These are phyloP conservation scores for Perodicticus potto DNA, from an alignment of 2,797 vertebrate species.

Conservation along the genomic window DNA sequence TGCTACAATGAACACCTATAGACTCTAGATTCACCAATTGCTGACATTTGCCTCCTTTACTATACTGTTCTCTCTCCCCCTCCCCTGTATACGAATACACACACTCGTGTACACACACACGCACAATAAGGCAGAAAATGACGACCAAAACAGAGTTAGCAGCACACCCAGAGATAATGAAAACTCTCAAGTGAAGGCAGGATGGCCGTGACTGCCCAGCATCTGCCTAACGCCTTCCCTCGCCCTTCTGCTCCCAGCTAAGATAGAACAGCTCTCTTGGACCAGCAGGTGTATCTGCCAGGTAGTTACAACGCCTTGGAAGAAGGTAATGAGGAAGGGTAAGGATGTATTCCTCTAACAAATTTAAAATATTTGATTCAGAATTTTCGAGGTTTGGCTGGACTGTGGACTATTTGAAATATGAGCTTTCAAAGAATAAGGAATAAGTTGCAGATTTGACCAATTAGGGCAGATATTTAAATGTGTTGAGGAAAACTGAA, in stretches of 20 bases:
- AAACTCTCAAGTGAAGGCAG: neutral
- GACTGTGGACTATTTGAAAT: neutral
- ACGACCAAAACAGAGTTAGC: neutral
- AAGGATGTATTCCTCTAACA: neutral
- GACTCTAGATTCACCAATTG: neutral
- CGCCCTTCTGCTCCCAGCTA: neutral
- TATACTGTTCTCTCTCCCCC: neutral
- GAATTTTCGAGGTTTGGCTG: neutral
- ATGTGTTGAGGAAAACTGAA: neutral
- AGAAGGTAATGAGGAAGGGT: neutral
- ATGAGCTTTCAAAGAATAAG: neutral
- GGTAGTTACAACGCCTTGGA: neutral
- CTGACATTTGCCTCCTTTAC: neutral
- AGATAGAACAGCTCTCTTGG: neutral
- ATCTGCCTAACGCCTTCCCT: neutral
- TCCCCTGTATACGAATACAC: neutral
- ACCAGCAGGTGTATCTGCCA: neutral
- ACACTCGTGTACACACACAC: neutral
- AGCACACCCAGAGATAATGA: neutral
- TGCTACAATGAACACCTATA: neutral
- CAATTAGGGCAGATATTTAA: neutral
- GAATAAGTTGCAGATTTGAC: neutral
- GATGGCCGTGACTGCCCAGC: too few species aligned
- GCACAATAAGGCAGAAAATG: neutral
- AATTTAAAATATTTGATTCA: conserved; percentile 28